Conservation (phyloP, 1,140 invertebrate species). For the Trissolcus basalis region DNA sequence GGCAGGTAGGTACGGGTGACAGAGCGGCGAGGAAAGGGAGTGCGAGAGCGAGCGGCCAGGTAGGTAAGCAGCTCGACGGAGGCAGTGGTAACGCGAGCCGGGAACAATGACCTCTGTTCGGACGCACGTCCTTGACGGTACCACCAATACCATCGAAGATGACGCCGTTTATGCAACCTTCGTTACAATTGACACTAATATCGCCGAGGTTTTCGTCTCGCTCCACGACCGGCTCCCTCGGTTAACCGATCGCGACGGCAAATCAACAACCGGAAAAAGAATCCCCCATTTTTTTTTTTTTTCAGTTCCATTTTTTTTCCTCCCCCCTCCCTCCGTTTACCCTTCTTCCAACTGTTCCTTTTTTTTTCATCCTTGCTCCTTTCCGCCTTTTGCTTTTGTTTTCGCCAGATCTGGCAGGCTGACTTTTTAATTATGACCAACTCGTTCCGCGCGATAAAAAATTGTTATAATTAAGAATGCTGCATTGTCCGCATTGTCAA, state of each 20-base stretch:
- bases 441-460: constrained; percentile 40
- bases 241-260: constrained; percentile 33
- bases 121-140: constrained; percentile 72
- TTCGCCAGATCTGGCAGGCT: constrained; percentile 23
- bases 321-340: not conserved
- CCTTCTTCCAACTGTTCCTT: not conserved
- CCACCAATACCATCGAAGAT: constrained; percentile 65
- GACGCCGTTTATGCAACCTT: constrained; percentile 72
- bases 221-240: constrained; percentile 21
- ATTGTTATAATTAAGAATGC: constrained; percentile 38
- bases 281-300: constrained; percentile 33
- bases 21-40: constrained; percentile 15
- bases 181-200: constrained; percentile 67
- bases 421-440: constrained; percentile 54
- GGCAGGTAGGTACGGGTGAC: constrained; percentile 34
- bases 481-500: constrained; percentile 28
- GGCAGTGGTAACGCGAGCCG: constrained; percentile 61
- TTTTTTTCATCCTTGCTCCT: too few relatives aligned
- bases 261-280: constrained; percentile 33
- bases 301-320: constrained; percentile 19
- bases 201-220: constrained; percentile 59
- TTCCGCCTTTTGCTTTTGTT: constrained; percentile 10
- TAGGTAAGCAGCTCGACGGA: constrained; percentile 47
- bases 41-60: constrained; percentile 41
- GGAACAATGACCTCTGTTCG: constrained; percentile 73